phyloP scores from a whole-genome alignment of 2,113 vertebrate genomes.

The Pyxicephalus adspersus region DNA sequence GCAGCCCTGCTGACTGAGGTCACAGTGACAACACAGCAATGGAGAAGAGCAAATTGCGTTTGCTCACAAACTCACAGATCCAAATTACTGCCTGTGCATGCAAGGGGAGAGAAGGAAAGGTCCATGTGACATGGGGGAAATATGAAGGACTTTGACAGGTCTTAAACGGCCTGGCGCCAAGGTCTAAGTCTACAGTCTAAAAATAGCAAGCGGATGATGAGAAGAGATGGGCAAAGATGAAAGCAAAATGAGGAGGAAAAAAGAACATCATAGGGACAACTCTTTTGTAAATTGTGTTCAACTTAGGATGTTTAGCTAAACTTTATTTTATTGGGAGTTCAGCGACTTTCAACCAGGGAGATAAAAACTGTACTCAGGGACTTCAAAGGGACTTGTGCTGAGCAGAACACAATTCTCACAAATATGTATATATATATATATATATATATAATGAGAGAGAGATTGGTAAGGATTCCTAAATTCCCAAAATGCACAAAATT shows the following conservation, averaged over 20 bases:
- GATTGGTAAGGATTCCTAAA: no score
- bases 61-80: conserved; percentile 68
- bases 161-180: conserved; percentile 96
- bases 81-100: conserved; percentile 65
- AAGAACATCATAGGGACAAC: neutral
- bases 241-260: conserved; percentile 58
- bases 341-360: neutral
- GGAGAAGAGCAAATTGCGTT: conserved; percentile 76
- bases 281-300: conserved; percentile 1
- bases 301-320: conserved; percentile 20
- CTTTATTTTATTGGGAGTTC: neutral
- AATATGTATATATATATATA: no score
- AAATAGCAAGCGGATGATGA: conserved; percentile 87
- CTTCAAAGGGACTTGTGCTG: neutral
- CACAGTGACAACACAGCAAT: conserved; percentile 71
- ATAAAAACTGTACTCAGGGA: neutral
- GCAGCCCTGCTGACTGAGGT: conserved; percentile 79
- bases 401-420: no score
- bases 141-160: conserved; percentile 96
- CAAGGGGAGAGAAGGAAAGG: conserved; percentile 74
- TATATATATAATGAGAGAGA: no score
- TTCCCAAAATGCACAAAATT: no score
- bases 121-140: conserved; percentile 90
- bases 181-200: conserved; percentile 87
- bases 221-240: conserved; percentile 81